Conservation (phyloP, 2,888 invertebrate genomes). For the Caenorhabditis angaria region DNA sequence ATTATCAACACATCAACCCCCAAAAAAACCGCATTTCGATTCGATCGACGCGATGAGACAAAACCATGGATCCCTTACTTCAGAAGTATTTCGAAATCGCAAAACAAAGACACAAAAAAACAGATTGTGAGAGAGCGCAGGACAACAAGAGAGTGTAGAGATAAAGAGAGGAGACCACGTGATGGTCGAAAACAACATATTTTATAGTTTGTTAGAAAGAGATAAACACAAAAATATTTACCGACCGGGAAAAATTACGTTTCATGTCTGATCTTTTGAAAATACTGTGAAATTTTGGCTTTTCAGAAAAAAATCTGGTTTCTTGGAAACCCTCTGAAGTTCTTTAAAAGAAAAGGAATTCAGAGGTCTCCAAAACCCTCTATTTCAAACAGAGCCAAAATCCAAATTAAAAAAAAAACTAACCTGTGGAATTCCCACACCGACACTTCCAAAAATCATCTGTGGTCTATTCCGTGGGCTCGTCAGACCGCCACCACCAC, state of each 20-base stretch:
- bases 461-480: conserved; percentile 38
- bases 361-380: background rate
- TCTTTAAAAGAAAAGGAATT: conserved; percentile 1
- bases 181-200: conserved; percentile 5
- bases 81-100: background rate
- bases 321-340: background rate
- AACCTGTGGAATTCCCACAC: conserved; percentile 31
- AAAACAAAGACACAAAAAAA: background rate
- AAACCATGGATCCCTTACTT: background rate
- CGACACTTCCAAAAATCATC: conserved; percentile 30
- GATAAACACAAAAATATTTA: conserved; percentile 9
- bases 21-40: background rate
- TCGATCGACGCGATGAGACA: background rate
- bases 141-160: background rate
- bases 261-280: too few relatives aligned
- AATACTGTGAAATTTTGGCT: too few relatives aligned
- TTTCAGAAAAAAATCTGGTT: background rate
- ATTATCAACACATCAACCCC: too few relatives aligned
- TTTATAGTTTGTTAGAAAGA: conserved; percentile 36
- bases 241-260: background rate
- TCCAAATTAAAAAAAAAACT: conserved; percentile 15
- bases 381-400: conserved; percentile 9
- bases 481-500: conserved; percentile 11
- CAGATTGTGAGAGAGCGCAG: background rate
- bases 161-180: conserved; percentile 6